Evolutionary conservation across 2,113 vertebrate species (phyloP), one percentile per base, ranked within the genome.

Genomic region (Asarcornis scutulata): DNA sequence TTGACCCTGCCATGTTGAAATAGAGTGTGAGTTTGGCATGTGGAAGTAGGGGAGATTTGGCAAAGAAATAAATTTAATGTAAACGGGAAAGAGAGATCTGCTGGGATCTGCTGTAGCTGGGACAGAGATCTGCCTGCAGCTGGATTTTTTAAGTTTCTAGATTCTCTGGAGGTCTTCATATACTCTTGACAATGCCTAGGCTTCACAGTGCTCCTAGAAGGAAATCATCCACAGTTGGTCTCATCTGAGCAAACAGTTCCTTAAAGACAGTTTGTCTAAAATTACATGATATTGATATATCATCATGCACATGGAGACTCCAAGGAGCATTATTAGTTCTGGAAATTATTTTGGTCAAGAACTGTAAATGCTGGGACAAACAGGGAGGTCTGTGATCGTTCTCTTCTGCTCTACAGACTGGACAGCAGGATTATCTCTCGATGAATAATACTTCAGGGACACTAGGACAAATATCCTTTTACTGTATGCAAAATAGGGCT

Each of bases 271-370:
- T 12, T 48, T 64, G 26, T 16, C 34, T 40, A 38, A 93, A 88
- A 40, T 55, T 8, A 7, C 32, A 44, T 9, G 14, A 4, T 27
- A 40, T 62, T 69, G 14, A 62, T 4, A 6, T 4, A 7, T 10
- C 59, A 18, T 21, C 31, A 5, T 7, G 10, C 4, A 3, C 13
- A 20, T 0, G 0, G 40, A 3, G 17, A 31, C 20, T 32, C 42
- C 60, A 40, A 14, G 3, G 21, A 67, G 27, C 5, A 3, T 42
- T 26, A n/a, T 90, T 79, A 80, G 8, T 20, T 75, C 52, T 68
- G 60, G 52, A 6, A 26, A 59, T 77, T 75, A 26, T 71, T 93
- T 44, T 48, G 38, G 32, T 14, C 20, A 16, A 59, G 21, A 62
- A 36, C 18, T 80, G 32, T 40, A 67, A 67, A 32, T 11, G 55